Base-by-base conservation (phyloP, 2,888 invertebrate species). In the Thymelicus acteon region DNA sequence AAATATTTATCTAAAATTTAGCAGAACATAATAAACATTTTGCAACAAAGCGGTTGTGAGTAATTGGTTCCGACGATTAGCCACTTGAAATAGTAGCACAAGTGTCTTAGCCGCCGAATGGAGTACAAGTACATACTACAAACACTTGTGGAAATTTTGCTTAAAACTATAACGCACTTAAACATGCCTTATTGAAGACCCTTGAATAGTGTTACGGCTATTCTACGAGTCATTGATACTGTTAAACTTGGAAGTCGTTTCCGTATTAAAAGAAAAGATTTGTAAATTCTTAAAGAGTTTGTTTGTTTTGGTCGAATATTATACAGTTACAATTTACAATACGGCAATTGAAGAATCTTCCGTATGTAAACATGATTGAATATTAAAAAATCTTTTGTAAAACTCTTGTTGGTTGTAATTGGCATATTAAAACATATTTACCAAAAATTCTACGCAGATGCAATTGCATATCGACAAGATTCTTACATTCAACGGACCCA, bases 11-110 rank as follows among this genome's bases (percentile, higher is more conserved):
- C 58, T 58, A 49, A 40, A 60, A 70, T 58, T 37, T 49, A 70
- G 63, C 49, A 47, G 69, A 62, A 37, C 58, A 63, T 13, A 13
- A 24, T 4, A 58, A 58, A 10, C n/a, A 37, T 6, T 49, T 58
- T 48, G 58, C 39, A 39, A 39, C 69, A 64, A 66, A 58, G 24
- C 65, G 64, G 84, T 83, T 82, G 83, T 75, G 75, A 72, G 79
- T 82, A 83, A 84, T 83, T 70, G 60, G 64, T 65, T 44, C 65
- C 71, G 77, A 77, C 79, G 77, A 82, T 85, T 83, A 84, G 77
- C 83, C 80, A 84, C 83, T 86, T 80, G 80, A 81, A 78, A 78
- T 78, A 74, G 77, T 75, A 71, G 72, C 67, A 74, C 71, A 71
- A 77, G 77, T 74, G 67, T 70, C 49, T 70, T 66, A 44, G 68